Conservation (phyloP, 2,113 vertebrate genomes). For the Cervus canadensis region DNA sequence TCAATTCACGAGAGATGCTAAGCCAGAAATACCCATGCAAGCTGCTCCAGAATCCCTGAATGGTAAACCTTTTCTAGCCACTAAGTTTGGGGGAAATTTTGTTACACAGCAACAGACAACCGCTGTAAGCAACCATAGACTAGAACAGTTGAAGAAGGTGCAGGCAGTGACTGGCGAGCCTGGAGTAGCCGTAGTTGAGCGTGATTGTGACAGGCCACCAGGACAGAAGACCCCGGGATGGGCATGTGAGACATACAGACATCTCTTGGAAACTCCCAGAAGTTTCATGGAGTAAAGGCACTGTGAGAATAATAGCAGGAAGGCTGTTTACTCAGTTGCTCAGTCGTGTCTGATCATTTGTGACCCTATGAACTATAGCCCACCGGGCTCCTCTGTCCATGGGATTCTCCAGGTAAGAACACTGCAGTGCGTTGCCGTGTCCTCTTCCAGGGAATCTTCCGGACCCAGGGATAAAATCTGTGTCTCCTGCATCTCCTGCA, state of each 20-base stretch:
- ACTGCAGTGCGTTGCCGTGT: neutral
- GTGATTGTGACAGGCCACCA: neutral
- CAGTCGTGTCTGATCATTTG: neutral
- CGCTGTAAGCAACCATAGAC: accelerated
- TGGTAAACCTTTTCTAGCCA: neutral
- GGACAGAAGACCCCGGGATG: neutral
- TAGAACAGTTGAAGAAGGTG: neutral
- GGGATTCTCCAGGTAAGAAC: neutral
- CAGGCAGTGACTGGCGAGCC: neutral
- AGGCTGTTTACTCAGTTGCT: neutral
- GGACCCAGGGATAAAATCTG: neutral
- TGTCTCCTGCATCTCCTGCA: neutral
- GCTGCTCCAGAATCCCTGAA: neutral
- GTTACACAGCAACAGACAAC: neutral
- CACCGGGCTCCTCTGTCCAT: neutral
- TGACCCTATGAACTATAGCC: neutral
- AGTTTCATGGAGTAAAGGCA: neutral
- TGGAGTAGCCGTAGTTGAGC: neutral
- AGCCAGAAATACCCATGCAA: neutral
- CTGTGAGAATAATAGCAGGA: neutral
- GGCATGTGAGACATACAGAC: neutral
- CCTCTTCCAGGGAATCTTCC: neutral
- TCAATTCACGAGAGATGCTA: neutral
- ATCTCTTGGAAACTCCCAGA: neutral
- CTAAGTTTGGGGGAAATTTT: neutral